Evolutionary conservation across 2,113 vertebrate genomes (phyloP), one percentile per base, ranked within the genome.

Genomic region (Toxotes jaculatrix): DNA sequence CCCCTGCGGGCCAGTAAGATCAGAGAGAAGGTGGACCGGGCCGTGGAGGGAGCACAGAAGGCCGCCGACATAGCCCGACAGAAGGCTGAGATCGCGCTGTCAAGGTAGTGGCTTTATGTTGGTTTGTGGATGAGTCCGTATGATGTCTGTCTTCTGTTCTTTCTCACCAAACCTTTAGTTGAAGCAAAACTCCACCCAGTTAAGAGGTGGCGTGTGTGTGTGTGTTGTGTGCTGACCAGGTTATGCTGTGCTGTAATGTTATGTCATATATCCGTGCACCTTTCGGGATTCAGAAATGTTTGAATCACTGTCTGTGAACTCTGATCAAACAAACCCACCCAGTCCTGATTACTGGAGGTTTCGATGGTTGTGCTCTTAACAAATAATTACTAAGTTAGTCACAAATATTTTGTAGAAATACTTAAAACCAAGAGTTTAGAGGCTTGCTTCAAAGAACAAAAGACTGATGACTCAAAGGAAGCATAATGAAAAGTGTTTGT

Each of bases 21-120:
- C 95, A 95, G 98, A 0, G 98, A 99, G 95, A 99, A 99, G 94
- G 98, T 99, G 92, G 98, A 99, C 93, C 95, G 98, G 1, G 97
- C 97, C 0, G 92, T 98, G 10, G 98, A 99, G 88, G 96, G 96
- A 0, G 98, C 98, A 0, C 97, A 97, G 92, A 94, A 98, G 80
- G 97, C 97, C 0, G 95, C 97, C n/a, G 97, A 98, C 84, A 97
- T 98, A 7, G 96, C 97, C 88, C 96, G 96, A 93, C 98, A 99
- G 94, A 99, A 99, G 88, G 95, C 97, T 0, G 97, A 99, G 95
- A 98, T 99, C 2, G 97, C 97, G 0, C 95, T 96, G 0, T 99
- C 98, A 94, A 98, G 98, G 98, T 99, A 95, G 89, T 3, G 23
- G 21, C 66, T 61, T 16, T 6, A n/a, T 63, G 14, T 0, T 32